Conservation (phyloP, 2,888 invertebrate species). For the Chloromyia formosa region DNA sequence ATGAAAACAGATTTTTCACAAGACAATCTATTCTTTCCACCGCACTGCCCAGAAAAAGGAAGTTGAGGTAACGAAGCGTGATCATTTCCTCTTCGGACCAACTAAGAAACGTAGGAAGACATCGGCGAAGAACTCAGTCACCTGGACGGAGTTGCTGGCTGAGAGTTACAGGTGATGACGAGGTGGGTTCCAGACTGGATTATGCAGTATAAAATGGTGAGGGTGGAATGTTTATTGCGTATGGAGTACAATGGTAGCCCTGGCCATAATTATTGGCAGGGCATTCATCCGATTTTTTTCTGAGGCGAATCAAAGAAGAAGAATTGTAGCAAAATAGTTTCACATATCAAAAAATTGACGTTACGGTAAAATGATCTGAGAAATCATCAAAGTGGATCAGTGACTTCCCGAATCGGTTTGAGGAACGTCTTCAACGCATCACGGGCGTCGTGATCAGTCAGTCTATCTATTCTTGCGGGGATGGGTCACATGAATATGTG, state of each 20-base stretch:
- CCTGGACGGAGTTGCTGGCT: not conserved
- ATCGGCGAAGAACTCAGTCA: conserved; percentile 5
- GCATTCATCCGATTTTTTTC: conserved; percentile 20
- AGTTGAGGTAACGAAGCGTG: conserved; percentile 53
- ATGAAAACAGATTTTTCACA: not conserved
- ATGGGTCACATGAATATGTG: not conserved
- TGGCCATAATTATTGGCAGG: conserved; percentile 13
- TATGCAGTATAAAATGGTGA: no score
- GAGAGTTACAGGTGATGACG: no score
- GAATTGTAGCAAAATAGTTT: conserved; percentile 25
- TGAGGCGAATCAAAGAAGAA: conserved; percentile 16
- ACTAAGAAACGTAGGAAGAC: conserved; percentile 36
- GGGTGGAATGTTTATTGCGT: no score
- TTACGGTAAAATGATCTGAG: conserved; percentile 32
- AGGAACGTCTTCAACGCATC: conserved; percentile 19
- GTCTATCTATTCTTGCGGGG: not conserved
- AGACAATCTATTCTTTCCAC: conserved; percentile 51
- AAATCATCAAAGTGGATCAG: conserved; percentile 42
- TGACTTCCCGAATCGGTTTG: conserved; percentile 27
- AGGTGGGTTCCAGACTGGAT: no score
- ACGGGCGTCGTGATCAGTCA: not conserved
- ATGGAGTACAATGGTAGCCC: not conserved
- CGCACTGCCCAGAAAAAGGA: conserved; percentile 54
- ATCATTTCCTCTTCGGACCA: conserved; percentile 52
- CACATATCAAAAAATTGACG: conserved; percentile 42